These are phyloP conservation scores for Alloscopus bannaensis DNA, from an alignment of 2,888 invertebrate genomes.

Conservation along the genomic window DNA sequence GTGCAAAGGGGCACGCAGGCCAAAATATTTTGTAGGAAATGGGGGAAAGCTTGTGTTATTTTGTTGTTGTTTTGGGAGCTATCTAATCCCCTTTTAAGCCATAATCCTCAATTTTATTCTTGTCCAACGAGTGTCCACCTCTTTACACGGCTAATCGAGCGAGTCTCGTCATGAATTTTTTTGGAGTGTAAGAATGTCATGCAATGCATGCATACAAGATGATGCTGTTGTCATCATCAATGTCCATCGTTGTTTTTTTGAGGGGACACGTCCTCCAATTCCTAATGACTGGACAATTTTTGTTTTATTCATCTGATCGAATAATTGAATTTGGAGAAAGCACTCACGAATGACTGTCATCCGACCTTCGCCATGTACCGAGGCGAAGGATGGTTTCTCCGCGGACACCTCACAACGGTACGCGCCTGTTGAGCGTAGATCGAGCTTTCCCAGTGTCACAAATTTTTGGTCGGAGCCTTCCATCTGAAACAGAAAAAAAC, in stretches of 20 bases:
- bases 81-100: not conserved
- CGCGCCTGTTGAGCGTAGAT: constrained; percentile 70
- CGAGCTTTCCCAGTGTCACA: constrained; percentile 67
- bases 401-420: constrained; percentile 79
- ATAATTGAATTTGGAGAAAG: constrained; percentile 32
- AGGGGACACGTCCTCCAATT: no score
- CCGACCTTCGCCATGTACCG: constrained; percentile 84
- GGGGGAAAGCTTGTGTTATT: constrained; percentile 8
- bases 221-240: no score
- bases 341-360: constrained; percentile 89
- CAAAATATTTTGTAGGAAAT: not conserved
- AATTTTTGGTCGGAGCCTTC: constrained; percentile 69
- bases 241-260: no score
- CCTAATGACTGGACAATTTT: not conserved
- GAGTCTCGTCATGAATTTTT: not conserved
- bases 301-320: constrained; percentile 25
- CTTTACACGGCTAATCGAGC: not conserved
- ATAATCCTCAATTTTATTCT: not conserved
- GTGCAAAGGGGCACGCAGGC: not conserved
- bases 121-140: not conserved
- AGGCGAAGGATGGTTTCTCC: constrained; percentile 86
- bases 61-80: constrained; percentile 18
- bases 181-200: constrained; percentile 3
- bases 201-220: no score
- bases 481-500: constrained; percentile 61